These are phyloP conservation scores for Limonius californicus DNA, from an alignment of 1,140 invertebrate species.

Conservation along the genomic window DNA sequence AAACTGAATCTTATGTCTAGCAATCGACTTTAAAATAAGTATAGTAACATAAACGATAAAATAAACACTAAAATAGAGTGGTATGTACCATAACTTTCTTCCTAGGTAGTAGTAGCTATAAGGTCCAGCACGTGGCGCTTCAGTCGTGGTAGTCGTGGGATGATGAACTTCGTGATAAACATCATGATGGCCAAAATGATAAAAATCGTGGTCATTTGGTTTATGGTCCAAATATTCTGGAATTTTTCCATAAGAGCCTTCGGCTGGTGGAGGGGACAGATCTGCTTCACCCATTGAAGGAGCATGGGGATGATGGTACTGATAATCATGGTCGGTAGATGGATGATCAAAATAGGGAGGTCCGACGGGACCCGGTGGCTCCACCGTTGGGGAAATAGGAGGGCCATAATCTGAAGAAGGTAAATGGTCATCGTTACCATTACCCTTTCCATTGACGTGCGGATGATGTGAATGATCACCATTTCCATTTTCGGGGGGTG, in stretches of 20 bases:
- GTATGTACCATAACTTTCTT: constrained; percentile 76
- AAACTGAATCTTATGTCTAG: constrained; percentile 66
- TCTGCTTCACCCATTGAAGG: constrained; percentile 14
- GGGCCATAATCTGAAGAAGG: constrained; percentile 20
- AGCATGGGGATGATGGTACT: background rate
- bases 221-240: constrained; percentile 47
- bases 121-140: constrained; percentile 57
- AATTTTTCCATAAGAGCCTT: constrained; percentile 25
- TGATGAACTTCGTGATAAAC: constrained; percentile 48
- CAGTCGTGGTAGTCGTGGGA: constrained; percentile 47
- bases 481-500: background rate
- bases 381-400: background rate
- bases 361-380: background rate
- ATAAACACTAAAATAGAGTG: constrained; percentile 79
- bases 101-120: constrained; percentile 81
- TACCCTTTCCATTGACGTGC: background rate
- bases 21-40: constrained; percentile 72
- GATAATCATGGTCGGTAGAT: constrained; percentile 18
- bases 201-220: constrained; percentile 47
- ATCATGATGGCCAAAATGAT: constrained; percentile 39
- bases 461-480: constrained; percentile 29
- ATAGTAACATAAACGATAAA: constrained; percentile 76
- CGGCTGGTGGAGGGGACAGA: constrained; percentile 23
- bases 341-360: constrained; percentile 23
- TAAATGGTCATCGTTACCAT: too few species aligned